phyloP scores from a whole-genome alignment of 1,140 invertebrate genomes.

The Drosophila asahinai region DNA sequence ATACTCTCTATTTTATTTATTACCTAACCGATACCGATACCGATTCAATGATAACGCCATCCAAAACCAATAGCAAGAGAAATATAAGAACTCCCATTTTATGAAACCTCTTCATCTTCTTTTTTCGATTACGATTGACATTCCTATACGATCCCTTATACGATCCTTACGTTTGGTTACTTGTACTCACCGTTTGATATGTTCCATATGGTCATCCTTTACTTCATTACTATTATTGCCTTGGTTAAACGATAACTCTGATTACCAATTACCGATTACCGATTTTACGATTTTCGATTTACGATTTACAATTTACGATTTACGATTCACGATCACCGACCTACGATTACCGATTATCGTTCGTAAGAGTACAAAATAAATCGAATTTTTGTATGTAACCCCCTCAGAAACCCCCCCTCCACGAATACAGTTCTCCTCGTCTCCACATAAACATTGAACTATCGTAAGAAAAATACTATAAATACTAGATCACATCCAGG shows the following conservation, averaged over 20 bases:
- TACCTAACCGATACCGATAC: conserved; percentile 84
- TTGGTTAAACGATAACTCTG: conserved; percentile 3
- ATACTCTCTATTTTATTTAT: conserved; percentile 80
- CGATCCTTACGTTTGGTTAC: conserved; percentile 40
- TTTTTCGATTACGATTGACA: conserved; percentile 40
- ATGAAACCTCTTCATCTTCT: conserved; percentile 19
- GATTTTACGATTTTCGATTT: conserved; percentile 9
- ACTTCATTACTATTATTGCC: conserved; percentile 39
- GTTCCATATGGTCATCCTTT: conserved; percentile 31
- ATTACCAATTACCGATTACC: conserved; percentile 16
- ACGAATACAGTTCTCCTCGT: conserved; percentile 1
- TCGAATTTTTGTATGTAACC: conserved; percentile 17
- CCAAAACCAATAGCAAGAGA: conserved; percentile 75
- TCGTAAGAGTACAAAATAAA: conserved; percentile 32
- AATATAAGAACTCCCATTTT: conserved; percentile 37
- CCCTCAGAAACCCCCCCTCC: neutral
- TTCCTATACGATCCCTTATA: conserved; percentile 39
- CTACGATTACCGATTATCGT: conserved; percentile 24
- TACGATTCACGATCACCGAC: conserved; percentile 8
- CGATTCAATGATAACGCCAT: conserved; percentile 62
- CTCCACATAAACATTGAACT: conserved; percentile 5
- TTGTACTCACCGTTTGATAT: conserved; percentile 52
- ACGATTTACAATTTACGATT: neutral
- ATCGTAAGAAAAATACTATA: conserved; percentile 11
- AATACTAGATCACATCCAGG: neutral